Conservation (phyloP, 2,797 vertebrate species). For the Pantherophis alleghaniensis region DNA sequence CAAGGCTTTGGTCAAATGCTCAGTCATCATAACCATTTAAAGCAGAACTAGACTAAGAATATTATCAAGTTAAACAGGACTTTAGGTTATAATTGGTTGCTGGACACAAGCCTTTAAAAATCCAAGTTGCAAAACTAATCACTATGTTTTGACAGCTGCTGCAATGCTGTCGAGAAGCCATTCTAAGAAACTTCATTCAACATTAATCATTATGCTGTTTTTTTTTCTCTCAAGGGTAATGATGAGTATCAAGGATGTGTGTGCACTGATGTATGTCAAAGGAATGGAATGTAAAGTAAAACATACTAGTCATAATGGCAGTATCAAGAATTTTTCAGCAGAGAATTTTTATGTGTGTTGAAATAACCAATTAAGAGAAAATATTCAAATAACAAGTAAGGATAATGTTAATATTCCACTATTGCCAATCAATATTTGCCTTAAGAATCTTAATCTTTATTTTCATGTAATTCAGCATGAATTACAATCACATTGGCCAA, state of each 20-base stretch:
- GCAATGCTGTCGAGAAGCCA: constrained; percentile 6
- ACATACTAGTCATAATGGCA: background rate
- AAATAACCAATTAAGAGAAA: background rate
- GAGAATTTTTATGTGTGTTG: background rate
- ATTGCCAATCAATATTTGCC: background rate
- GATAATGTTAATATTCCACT: background rate
- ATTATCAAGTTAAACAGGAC: background rate
- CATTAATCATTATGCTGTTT: background rate
- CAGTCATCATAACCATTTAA: constrained; percentile 19
- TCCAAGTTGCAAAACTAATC: background rate
- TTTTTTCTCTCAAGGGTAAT: background rate
- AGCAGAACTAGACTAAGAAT: background rate
- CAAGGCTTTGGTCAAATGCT: background rate
- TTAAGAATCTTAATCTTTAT: background rate
- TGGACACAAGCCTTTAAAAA: background rate
- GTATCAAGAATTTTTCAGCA: background rate
- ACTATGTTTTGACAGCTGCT: background rate
- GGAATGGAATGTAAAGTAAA: background rate
- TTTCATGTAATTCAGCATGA: background rate
- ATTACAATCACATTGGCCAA: background rate
- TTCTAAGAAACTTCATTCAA: background rate
- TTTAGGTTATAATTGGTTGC: background rate
- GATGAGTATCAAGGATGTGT: background rate
- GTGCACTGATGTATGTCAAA: background rate
- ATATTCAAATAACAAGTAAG: background rate